Conservation (phyloP, 2,113 vertebrate genomes). For the Phalacrocorax aristotelis region DNA sequence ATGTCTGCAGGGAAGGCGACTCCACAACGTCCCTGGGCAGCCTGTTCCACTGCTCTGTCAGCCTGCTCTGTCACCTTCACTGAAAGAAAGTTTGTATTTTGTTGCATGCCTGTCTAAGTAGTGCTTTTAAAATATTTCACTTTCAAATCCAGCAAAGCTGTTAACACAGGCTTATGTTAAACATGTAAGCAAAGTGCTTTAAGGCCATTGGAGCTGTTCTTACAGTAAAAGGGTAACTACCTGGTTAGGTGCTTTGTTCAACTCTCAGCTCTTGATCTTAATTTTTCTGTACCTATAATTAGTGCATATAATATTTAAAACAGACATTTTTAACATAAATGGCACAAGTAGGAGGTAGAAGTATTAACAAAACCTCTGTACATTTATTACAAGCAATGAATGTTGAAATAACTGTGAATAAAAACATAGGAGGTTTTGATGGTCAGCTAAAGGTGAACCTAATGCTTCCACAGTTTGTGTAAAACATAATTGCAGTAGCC, state of each 20-base stretch:
- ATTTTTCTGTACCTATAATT: neutral
- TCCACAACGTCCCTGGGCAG: no score
- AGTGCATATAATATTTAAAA: neutral
- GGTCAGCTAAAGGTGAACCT: neutral
- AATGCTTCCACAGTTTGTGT: neutral
- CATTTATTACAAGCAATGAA: neutral
- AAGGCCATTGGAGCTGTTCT: neutral
- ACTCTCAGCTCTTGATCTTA: neutral
- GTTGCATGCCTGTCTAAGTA: neutral
- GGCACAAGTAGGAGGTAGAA: neutral
- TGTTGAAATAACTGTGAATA: neutral
- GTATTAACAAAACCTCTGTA: neutral
- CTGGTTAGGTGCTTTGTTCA: neutral
- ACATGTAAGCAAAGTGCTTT: neutral
- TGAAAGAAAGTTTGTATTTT: neutral
- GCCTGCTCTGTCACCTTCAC: no score
- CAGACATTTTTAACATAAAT: neutral
- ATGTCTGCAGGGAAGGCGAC: no score
- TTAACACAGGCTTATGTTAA: neutral
- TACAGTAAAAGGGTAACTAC: neutral
- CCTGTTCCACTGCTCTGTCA: no score
- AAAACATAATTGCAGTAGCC: neutral
- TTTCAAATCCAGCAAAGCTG: neutral
- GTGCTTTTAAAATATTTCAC: neutral
- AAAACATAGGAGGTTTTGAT: neutral